A percentile compares a stretch with the other conserved stretches of the same genome.
Conservation (phyloP, 2,888 invertebrate genomes). For the Arenicola marina region DNA sequence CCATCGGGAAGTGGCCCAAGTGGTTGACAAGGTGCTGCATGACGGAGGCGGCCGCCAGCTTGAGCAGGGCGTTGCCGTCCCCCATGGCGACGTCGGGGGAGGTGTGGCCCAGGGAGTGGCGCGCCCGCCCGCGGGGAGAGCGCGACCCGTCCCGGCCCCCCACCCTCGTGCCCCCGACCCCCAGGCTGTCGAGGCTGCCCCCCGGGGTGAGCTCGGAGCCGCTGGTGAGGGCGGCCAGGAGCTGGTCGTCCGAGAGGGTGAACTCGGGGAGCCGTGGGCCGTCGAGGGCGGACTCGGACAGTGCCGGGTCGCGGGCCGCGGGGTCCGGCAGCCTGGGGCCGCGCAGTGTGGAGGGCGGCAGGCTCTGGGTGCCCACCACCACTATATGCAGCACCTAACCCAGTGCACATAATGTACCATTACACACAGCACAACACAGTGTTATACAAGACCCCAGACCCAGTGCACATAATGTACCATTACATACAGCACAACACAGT, state of each 20-base stretch:
- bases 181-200: not conserved
- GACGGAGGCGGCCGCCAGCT: no score
- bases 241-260: not conserved
- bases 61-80: no score
- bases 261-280: not conserved
- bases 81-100: no score
- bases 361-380: not conserved
- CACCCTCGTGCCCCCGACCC: not conserved
- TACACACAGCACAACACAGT: no score
- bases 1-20: conserved; percentile 88
- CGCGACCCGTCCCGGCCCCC: not conserved
- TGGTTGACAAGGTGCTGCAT: conserved; percentile 92
- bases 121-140: no score
- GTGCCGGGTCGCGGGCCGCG: not conserved
- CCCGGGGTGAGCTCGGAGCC: not conserved
- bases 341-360: no score
- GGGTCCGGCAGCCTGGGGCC: not conserved
- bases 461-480: no score
- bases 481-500: no score
- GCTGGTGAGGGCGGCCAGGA: not conserved
- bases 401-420: no score
- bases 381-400: no score
- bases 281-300: not conserved
- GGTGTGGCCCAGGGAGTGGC: no score
- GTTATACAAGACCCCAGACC: no score